phyloP scores from a whole-genome alignment of 2,888 invertebrate species.

The Xylophagus ater region DNA sequence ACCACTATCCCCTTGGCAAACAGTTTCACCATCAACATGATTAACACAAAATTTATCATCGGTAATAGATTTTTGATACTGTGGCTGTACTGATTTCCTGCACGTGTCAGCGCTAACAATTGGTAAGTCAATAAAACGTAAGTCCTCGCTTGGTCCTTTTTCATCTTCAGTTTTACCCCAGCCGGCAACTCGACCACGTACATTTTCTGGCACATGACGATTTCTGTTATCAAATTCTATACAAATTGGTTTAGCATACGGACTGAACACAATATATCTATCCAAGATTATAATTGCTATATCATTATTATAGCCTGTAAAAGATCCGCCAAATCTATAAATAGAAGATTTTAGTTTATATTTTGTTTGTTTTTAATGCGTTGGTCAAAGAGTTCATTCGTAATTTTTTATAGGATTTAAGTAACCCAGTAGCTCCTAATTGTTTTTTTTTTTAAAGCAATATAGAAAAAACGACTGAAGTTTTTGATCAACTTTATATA shows the following conservation, averaged over 20 bases:
- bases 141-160: slow-evolving; percentile 12
- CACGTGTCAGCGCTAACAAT: slow-evolving; percentile 20
- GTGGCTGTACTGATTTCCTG: slow-evolving; percentile 11
- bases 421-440: too few species aligned
- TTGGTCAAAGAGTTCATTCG: slow-evolving; percentile 7
- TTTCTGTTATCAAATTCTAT: slow-evolving; percentile 21
- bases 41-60: slow-evolving; percentile 26
- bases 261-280: slow-evolving; percentile 24
- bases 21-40: slow-evolving; percentile 15
- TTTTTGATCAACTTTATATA: too few species aligned
- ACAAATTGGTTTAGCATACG: slow-evolving; percentile 34
- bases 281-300: slow-evolving; percentile 31
- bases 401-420: too few species aligned
- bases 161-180: slow-evolving; percentile 20
- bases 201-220: slow-evolving; percentile 7
- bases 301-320: slow-evolving; percentile 26
- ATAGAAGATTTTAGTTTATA: background rate
- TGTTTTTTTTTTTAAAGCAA: too few species aligned
- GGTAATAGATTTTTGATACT: slow-evolving; percentile 21
- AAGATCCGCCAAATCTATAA: slow-evolving; percentile 19
- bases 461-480: too few species aligned
- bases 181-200: slow-evolving; percentile 20
- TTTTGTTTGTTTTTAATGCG: background rate
- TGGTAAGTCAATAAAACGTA: slow-evolving; percentile 19
- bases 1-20: slow-evolving; percentile 21